These are phyloP conservation scores for Myiozetetes cayanensis DNA, from an alignment of 2,113 vertebrate species.

Conservation along the genomic window DNA sequence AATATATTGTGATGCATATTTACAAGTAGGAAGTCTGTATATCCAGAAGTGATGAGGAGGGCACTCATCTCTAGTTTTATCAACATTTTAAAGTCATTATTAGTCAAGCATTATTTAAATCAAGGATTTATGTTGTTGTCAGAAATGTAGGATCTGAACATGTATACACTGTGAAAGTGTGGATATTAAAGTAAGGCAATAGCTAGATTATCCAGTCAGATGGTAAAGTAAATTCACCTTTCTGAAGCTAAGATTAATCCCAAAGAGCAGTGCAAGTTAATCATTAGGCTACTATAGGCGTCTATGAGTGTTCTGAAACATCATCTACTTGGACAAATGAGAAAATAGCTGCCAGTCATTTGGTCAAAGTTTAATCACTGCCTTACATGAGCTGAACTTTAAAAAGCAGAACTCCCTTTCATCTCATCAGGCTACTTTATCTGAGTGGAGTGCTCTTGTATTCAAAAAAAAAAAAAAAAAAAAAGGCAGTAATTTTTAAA, in stretches of 20 bases:
- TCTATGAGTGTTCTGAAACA: slow-evolving; percentile 56
- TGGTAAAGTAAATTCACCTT: slow-evolving; percentile 25
- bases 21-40: background rate
- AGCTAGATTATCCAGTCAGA: background rate
- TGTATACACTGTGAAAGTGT: background rate
- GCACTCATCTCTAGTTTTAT: background rate
- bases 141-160: background rate
- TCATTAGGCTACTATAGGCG: slow-evolving; percentile 62
- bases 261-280: slow-evolving; percentile 55
- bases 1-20: background rate
- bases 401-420: slow-evolving; percentile 43
- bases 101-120: background rate
- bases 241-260: slow-evolving; percentile 55
- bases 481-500: too few relatives aligned
- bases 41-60: background rate
- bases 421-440: slow-evolving; percentile 12
- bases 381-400: slow-evolving; percentile 12
- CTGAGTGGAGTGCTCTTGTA: background rate
- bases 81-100: background rate
- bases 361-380: slow-evolving; percentile 62
- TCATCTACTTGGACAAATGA: slow-evolving; percentile 63
- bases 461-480: background rate
- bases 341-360: slow-evolving; percentile 64
- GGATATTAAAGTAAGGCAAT: background rate
- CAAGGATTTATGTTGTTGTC: background rate